Conservation (phyloP, 1,140 invertebrate species). For the Sycophila sp. region DNA sequence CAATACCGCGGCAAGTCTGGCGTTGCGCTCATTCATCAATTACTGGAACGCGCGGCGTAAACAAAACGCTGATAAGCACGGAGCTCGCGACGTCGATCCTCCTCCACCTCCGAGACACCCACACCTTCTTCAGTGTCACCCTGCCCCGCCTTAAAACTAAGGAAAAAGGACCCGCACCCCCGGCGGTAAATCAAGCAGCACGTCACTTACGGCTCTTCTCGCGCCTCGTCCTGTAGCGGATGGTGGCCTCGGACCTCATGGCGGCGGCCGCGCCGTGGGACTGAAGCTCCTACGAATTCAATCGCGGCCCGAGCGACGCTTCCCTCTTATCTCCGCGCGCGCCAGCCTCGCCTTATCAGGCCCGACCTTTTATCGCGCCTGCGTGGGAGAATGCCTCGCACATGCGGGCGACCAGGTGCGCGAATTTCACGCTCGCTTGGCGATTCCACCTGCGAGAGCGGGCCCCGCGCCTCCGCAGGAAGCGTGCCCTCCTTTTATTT, state of each 20-base stretch:
- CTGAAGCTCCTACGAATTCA: constrained; percentile 11
- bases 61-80: background rate
- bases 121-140: background rate
- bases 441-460: no score
- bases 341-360: no score
- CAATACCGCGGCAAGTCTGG: no score
- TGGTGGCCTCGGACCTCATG: constrained; percentile 32
- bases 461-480: no score
- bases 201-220: constrained; percentile 7
- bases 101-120: background rate
- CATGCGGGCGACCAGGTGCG: background rate
- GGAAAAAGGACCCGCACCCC: background rate
- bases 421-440: no score
- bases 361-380: no score
- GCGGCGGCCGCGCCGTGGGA: background rate
- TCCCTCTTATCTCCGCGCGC: no score
- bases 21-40: no score
- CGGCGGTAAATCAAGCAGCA: background rate
- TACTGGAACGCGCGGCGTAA: background rate
- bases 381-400: background rate
- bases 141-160: no score
- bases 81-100: background rate
- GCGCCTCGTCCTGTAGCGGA: constrained; percentile 15
- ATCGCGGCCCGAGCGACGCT: background rate
- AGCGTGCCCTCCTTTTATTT: no score